Base-by-base conservation (phyloP, 2,888 invertebrate genomes). In the Rhaphigaster nebulosa region DNA sequence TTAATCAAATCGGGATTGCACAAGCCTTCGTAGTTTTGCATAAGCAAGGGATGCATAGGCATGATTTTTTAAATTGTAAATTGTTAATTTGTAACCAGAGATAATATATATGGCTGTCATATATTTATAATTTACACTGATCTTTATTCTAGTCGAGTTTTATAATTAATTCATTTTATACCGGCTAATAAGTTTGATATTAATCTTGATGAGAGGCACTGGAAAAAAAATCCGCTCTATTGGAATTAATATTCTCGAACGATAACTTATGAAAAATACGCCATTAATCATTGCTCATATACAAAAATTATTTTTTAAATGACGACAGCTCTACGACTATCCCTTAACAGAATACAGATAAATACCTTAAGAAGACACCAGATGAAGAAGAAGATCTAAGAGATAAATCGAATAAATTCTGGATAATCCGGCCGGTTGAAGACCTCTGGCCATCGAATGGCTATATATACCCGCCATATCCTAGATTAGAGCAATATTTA, bases 401-500 rank as follows among this genome's bases (percentile, higher is more conserved):
- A 38, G 70, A 76, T 38, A 76, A 23, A 76, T 38, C 34, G 8
- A 76, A 76, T 76, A 76, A 76, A 76, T 76, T 76, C 34, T 34
- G 1, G 5, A 34, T 76, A 76, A 76, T 76, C 70, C 10, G 34
- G 13, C 34, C 29, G 38, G 34, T 38, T 76, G 70, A 76, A 76
- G 70, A 76, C 34, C 20, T 12, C 34, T 6, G 38, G 23, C 70
- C 38, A 65, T 76, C 10, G 70, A 20, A 20, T 10, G 70, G 20
- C 20, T 29, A 76, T 38, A 76, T 76, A 76, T 76, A 38, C 20
- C 70, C 38, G 6, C 4, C 38, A 20, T 2, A 5, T 34, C 34
- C 23, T 76, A 76, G 70, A 76, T 76, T 76, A 76, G 70, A 76
- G 38, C 34, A 38, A 34, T 76, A 76, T 76, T 76, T 76, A 76